Percentiles rank a stretch among this genome's conserved stretches.
Conservation (phyloP, 2,888 invertebrate genomes). For the Drosophila tripunctata region DNA sequence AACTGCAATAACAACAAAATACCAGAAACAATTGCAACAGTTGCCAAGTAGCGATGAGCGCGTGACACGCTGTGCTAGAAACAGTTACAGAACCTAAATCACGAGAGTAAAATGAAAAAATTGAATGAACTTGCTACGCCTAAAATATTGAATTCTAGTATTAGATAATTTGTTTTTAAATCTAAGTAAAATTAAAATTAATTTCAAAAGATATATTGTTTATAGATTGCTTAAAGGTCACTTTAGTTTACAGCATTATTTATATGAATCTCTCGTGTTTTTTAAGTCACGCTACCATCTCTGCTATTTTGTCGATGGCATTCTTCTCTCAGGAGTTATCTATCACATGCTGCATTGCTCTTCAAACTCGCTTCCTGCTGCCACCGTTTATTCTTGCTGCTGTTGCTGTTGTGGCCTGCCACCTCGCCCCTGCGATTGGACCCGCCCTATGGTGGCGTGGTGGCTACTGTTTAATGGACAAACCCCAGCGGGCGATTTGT, state of each 20-base stretch:
- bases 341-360: constrained; percentile 30
- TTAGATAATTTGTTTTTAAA: too few relatives aligned
- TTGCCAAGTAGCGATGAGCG: constrained; percentile 22
- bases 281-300: not conserved
- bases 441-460: constrained; percentile 27
- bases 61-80: too few relatives aligned
- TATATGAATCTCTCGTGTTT: not conserved
- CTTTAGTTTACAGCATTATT: too few relatives aligned
- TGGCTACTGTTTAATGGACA: constrained; percentile 65
- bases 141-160: not conserved
- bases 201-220: too few relatives aligned
- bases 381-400: not conserved
- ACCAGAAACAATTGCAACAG: constrained; percentile 38
- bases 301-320: not conserved
- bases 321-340: constrained; percentile 24
- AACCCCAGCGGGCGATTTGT: constrained; percentile 48
- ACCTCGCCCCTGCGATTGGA: constrained; percentile 19
- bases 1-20: constrained; percentile 23
- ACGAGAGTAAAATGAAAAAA: not conserved
- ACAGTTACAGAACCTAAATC: too few relatives aligned
- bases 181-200: too few relatives aligned
- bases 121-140: not conserved
- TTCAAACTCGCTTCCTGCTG: constrained; percentile 34
- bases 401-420: not conserved
- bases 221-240: too few relatives aligned